Percentiles rank a stretch among this genome's conserved stretches.
These are phyloP conservation scores for Mirounga angustirostris DNA, from an alignment of 2,113 vertebrate genomes.

Conservation along the genomic window DNA sequence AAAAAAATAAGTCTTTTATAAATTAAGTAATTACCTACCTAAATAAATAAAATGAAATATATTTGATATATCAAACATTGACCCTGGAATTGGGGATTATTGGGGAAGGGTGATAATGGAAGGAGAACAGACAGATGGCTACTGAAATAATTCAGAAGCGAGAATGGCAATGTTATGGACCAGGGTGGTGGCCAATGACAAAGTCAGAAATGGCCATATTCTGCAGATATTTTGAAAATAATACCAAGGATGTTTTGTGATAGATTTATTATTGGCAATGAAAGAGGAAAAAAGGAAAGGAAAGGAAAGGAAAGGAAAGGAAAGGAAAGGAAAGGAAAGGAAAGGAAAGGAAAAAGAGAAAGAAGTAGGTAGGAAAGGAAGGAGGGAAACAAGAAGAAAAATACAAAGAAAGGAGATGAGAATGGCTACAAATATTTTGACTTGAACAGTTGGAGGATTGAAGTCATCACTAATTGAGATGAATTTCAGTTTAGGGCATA, in stretches of 20 bases:
- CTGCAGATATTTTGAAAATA: neutral
- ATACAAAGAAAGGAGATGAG: neutral
- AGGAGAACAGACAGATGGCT: neutral
- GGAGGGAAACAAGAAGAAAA: neutral
- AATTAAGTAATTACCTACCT: neutral
- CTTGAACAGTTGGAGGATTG: neutral
- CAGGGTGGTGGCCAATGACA: neutral
- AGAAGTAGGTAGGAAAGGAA: neutral
- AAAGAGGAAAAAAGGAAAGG: neutral
- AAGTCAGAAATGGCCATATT: neutral
- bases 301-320: neutral
- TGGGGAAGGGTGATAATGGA: neutral
- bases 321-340: too few relatives aligned
- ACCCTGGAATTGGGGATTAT: neutral
- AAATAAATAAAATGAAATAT: neutral
- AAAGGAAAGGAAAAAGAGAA: neutral
- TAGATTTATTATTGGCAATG: neutral
- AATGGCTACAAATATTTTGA: neutral
- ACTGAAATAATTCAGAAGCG: neutral
- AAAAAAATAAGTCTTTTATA: neutral
- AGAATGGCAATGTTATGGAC: neutral
- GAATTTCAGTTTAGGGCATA: neutral
- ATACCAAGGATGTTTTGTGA: neutral
- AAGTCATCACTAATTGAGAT: neutral
- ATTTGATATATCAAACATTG: neutral